phyloP scores from a whole-genome alignment of 1,140 invertebrate genomes.

The Megalopta genalis region DNA sequence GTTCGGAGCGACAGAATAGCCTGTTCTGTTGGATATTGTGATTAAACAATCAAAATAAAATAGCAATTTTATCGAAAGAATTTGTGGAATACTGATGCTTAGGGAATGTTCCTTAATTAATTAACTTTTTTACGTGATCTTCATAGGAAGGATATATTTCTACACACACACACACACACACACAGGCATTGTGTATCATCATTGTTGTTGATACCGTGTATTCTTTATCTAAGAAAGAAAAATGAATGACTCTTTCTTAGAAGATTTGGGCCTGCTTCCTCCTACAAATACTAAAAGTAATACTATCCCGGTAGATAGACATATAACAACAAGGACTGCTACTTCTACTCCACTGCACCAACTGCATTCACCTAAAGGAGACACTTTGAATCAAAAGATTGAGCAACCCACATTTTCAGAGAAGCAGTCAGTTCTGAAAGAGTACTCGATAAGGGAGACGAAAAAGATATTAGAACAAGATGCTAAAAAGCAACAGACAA shows the following conservation, averaged over 20 bases:
- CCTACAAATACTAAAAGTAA: slow-evolving; percentile 48
- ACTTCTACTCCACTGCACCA: slow-evolving; percentile 48
- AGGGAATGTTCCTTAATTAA: not conserved
- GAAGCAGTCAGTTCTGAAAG: slow-evolving; percentile 15
- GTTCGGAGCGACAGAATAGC: not conserved
- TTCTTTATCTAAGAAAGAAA: not conserved
- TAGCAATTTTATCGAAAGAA: not conserved
- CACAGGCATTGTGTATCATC: not conserved
- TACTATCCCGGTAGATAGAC: slow-evolving; percentile 28
- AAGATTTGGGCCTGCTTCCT: slow-evolving; percentile 68
- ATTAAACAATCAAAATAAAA: not conserved
- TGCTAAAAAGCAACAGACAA: slow-evolving; percentile 27
- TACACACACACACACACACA: not conserved
- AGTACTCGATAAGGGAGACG: slow-evolving; percentile 8
- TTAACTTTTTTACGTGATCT: not conserved
- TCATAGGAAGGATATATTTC: not conserved
- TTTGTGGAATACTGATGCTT: not conserved
- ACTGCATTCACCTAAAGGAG: not conserved
- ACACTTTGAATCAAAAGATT: not conserved
- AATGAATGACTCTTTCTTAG: slow-evolving; percentile 77
- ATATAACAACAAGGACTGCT: slow-evolving; percentile 52
- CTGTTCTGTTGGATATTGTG: not conserved
- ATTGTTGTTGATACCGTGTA: not conserved
- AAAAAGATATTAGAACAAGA: slow-evolving; percentile 35
- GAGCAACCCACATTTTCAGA: not conserved